Evolutionary conservation across 1,140 invertebrate species (phyloP), one percentile per base, ranked within the genome.

Genomic region (Arion vulgaris): DNA sequence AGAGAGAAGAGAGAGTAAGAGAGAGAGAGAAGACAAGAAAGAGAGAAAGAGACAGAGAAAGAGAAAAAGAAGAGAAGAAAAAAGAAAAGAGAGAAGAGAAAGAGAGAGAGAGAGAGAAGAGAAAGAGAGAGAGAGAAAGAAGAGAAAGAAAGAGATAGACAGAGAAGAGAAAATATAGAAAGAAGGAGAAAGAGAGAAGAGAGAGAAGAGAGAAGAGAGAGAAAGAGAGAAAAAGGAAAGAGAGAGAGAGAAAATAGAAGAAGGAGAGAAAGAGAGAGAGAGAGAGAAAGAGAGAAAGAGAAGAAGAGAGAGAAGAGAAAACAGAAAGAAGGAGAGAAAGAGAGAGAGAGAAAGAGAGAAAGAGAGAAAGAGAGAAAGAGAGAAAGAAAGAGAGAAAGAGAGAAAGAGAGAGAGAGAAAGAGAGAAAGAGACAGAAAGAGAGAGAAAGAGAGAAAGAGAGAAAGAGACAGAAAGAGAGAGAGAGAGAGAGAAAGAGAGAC

Each of bases 21-120:
- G 19, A 19, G 45, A 19, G 19, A 19, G 45, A 49, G 45, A 19
- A 49, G 45, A 19, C 9, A 49, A 19, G 45, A 49, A 19, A 19
- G 9, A 49, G 45, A 41, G 62, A 69, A 39, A 38, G 75, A 53
- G 26, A 49, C 39, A 2, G 57, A 26, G 5, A 51, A 32, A 38
- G 75, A 26, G 57, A 53, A 68, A 76, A 76, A 23, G 49, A 28
- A 32, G 17, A 51, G 73, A 76, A 38, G 62, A 76, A 36, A 72
- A 76, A 66, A 68, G 38, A 41, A 72, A 68, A 45, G 36, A 38
- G 34, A 72, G 41, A 45, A 76, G 71, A 66, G 49, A 49, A 15
- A 49, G 80, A 51, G 72, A 82, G 83, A 74, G 39, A 78, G 13
- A 82, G 66, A 62, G 57, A 72, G 68, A 73, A 66, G 57, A 34